These are phyloP conservation scores for Eremophila alpestris DNA, from an alignment of 2,797 vertebrate genomes.

Conservation along the genomic window DNA sequence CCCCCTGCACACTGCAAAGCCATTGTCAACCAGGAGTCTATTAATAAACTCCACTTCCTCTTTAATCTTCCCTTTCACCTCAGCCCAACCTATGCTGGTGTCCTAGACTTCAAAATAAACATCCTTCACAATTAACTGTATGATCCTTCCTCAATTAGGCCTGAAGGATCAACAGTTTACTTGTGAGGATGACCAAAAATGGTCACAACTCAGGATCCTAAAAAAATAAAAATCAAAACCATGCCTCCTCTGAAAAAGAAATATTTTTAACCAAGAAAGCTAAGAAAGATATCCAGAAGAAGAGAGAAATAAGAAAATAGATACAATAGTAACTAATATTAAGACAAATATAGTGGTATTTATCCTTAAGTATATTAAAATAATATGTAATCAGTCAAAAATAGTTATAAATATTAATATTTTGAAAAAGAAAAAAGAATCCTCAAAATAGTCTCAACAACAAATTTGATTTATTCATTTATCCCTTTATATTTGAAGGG, in stretches of 20 bases:
- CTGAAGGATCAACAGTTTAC: not conserved
- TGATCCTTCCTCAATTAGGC: not conserved
- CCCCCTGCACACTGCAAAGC: not conserved
- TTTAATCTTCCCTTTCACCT: slow-evolving; percentile 28
- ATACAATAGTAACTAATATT: not conserved
- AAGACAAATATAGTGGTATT: not conserved
- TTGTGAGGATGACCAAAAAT: not conserved
- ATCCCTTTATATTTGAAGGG: not conserved
- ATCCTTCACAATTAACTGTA: not conserved
- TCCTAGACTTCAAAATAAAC: not conserved
- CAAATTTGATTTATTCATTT: not conserved
- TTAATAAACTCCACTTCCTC: slow-evolving; percentile 44
- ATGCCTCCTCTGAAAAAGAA: not conserved
- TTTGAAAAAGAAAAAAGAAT: not conserved
- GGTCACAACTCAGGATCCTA: not conserved
- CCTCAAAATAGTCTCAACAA: not conserved
- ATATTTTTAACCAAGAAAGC: not conserved
- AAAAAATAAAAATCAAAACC: not conserved
- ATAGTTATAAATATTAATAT: not conserved
- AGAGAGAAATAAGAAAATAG: not conserved
- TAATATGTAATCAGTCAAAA: not conserved
- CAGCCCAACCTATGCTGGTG: not conserved
- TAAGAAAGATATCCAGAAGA: not conserved
- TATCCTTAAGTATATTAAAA: not conserved
- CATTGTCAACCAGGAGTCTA: not conserved